Evolutionary conservation across 2,113 vertebrate species (phyloP), one percentile per base, ranked within the genome.

Genomic region (Phalacrocorax brasilianus): DNA sequence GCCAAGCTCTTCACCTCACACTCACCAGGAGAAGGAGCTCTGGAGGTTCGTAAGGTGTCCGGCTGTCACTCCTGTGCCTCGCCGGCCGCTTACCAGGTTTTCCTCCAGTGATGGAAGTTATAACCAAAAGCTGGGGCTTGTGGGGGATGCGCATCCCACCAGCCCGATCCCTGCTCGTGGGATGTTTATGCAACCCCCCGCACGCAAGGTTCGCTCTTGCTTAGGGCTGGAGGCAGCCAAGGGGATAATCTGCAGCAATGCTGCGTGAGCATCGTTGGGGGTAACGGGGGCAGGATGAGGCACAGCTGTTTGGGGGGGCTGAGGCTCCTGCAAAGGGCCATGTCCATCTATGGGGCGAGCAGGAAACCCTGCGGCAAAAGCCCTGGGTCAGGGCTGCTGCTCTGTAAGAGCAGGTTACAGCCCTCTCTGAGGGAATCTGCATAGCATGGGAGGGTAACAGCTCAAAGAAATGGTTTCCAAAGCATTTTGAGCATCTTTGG

Each of bases 361-460:
- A 5, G n/a, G 50, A 52, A 45, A 13, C 42, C 24, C 45, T 3
- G 11, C 14, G 16, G 16, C 45, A 33, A 13, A 47, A 66, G 26
- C 49, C 18, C 3, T 1, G 20, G 16, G 22, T 47, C 2, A 5
- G 42, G 52, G 42, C 40, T 35, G 63, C 50, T 32, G 58, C 32
- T 66, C 22, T 1, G 1, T 4, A 8, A 12, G 24, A 12, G 68
- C 38, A 8, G 40, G 59, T 58, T 14, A 3, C 72, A n/a, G 19
- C 22, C 14, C 13, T 33, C 15, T 16, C 47, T 14, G 52, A 7
- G 3, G n/a, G 58, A 15, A 35, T 23, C 38, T 5, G 16, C 13
- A 0, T 2, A 8, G n/a, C 4, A 4, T 6, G 28, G 49, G 50
- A 56, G 56, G 42, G 11, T 50, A 8, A 11, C 1, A 4, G 22